Base-by-base conservation (phyloP, 2,888 invertebrate species). In the Lamellibrachia satsuma region DNA sequence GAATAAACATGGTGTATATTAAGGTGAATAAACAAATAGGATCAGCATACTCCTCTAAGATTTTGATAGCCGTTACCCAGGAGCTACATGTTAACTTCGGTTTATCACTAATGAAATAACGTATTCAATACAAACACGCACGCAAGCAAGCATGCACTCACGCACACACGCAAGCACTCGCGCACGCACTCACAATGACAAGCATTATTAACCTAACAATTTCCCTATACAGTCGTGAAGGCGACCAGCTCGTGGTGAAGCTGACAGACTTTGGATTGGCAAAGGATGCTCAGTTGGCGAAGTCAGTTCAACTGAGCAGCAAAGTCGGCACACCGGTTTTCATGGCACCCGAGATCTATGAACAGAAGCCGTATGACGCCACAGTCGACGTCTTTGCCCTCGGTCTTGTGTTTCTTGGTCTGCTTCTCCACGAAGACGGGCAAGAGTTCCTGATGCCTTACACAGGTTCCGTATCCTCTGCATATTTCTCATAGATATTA, bases 321-420 rank as follows among this genome's bases (percentile, higher is more conserved):
- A 55, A 39, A 39, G 91, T 55, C 9, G 91, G 91, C 39, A 91
- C 91, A 15, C 91, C 91, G 52, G 91, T 22, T n/a, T 91, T 52
- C 91, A 91, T 91, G 91, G 91, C 91, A 3, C 91, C 91, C 52
- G 91, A 91, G 91, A 39, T 91, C 39, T 91, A 52, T 52, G 52
- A 39, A 9, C 52, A 91, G 91, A 55, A 52, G 52, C 91, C 91
- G 52, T 91, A 91, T n/a, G 15, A 1, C 39, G 8, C 52, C 52
- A 39, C 39, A n/a, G 91, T 91, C 39, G 91, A 91, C 52, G 91
- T 91, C 52, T 91, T 91, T 52, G 91, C 91, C 39, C 39, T 91
- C 52, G 91, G 52, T 52, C n/a, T 91, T 4, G 91, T 91, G 9
- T 91, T 91, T 27, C 52, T 55, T 7, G 91, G 52, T 2, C 15